These are phyloP conservation scores for Phoronis australis DNA, from an alignment of 2,888 invertebrate genomes.

Conservation along the genomic window DNA sequence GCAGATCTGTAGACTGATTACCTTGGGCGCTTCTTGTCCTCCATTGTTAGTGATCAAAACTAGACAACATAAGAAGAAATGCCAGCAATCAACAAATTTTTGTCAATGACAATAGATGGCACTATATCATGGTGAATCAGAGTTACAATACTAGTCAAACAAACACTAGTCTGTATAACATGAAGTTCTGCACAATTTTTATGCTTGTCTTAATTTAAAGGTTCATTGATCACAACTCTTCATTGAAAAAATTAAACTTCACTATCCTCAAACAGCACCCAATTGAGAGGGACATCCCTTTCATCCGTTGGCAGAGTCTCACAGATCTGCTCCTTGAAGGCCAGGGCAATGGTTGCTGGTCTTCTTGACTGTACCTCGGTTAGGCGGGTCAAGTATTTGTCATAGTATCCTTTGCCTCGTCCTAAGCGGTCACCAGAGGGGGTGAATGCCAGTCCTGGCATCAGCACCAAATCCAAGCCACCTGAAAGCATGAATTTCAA, in stretches of 20 bases:
- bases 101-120: too few relatives aligned
- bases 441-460: slow-evolving; percentile 89
- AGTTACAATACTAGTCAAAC: too few relatives aligned
- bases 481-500: slow-evolving; percentile 50
- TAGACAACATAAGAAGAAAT: too few relatives aligned
- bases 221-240: not conserved
- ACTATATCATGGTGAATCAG: too few relatives aligned
- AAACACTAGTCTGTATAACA: too few relatives aligned
- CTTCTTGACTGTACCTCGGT: slow-evolving; percentile 18
- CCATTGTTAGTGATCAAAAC: too few relatives aligned
- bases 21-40: too few relatives aligned
- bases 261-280: slow-evolving; percentile 56
- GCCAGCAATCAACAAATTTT: too few relatives aligned
- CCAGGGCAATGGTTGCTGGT: slow-evolving; percentile 61
- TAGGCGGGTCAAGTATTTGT: slow-evolving; percentile 65
- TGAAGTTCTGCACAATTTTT: too few relatives aligned
- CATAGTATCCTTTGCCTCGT: slow-evolving; percentile 91
- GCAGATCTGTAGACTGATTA: too few relatives aligned
- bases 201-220: too few relatives aligned
- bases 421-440: slow-evolving; percentile 62
- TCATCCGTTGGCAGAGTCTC: slow-evolving; percentile 68
- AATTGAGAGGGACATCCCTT: slow-evolving; percentile 69
- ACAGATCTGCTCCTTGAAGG: slow-evolving; percentile 77
- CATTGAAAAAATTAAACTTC: not conserved
- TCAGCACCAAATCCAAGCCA: slow-evolving; percentile 80